Evolutionary conservation across 2,797 vertebrate genomes (phyloP), one percentile per base, ranked within the genome.

Genomic region (Knipowitschia caucasica): DNA sequence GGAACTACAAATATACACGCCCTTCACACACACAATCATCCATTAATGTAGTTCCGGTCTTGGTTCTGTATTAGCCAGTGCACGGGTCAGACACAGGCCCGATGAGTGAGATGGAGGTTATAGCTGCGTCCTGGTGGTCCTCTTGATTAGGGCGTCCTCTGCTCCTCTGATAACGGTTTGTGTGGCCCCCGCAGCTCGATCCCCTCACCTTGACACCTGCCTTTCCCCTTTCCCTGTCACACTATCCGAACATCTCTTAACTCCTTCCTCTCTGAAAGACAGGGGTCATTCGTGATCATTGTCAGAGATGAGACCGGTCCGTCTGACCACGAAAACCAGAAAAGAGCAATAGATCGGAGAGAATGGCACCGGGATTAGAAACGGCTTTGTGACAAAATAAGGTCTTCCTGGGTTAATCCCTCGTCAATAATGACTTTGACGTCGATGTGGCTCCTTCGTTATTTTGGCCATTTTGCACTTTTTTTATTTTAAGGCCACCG

Each of bases 41-140:
- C n/a, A n/a, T n/a, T n/a, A n/a, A n/a, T n/a, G n/a, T n/a, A n/a
- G 2, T 18, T 39, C 15, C 5, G 5, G 33, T 35, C n/a, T 14
- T 33, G 33, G 5, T 35, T 35, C 26, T 15, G 17, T 34, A 62
- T 69, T 64, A 31, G 45, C 29, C 63, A 10, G 42, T n/a, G 35
- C 71, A 71, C 21, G 55, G 62, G 46, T 35, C 43, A 60, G 71
- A 75, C 73, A 50, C 44, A 12, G 9, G 24, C 46, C 26, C 27
- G 67, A 59, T 69, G 49, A 56, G 51, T 23, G n/a, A 3, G 56
- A 53, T 38, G 53, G 53, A 25, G 17, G 20, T 30, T 53, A n/a
- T 47, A 5, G 49, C 34, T 50, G 47, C 15, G 42, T 11, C 23
- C 4, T 26, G 36, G 27, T 55, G 27, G 14, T 8, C 12, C 38